These are phyloP conservation scores for Agrotis puta DNA, from an alignment of 2,888 invertebrate genomes.

Conservation along the genomic window DNA sequence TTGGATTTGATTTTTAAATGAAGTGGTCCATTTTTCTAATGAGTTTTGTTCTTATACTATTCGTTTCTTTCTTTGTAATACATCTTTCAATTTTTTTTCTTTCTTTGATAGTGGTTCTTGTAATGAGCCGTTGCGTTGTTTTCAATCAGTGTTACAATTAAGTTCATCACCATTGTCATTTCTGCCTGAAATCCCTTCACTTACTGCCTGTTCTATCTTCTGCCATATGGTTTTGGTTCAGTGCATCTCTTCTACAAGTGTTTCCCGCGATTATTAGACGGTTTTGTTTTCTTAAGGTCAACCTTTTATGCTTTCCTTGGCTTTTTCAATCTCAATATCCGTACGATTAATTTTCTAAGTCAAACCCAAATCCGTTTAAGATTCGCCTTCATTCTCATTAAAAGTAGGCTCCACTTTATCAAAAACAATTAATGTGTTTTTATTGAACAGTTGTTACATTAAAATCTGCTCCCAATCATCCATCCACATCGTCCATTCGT, in stretches of 20 bases:
- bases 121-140: background rate
- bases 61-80: background rate
- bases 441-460: background rate
- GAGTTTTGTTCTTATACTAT: background rate
- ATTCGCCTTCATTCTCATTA: background rate
- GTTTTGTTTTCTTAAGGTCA: too few relatives aligned
- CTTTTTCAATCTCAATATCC: too few relatives aligned
- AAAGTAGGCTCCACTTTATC: background rate
- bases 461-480: conserved; percentile 2
- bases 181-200: too few relatives aligned
- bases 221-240: too few relatives aligned
- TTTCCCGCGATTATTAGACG: too few relatives aligned
- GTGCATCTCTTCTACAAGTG: too few relatives aligned
- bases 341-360: too few relatives aligned
- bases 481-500: conserved; percentile 23
- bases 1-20: background rate
- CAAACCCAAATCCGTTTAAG: background rate
- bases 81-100: too few relatives aligned
- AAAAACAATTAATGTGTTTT: background rate
- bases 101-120: too few relatives aligned
- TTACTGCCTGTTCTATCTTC: too few relatives aligned
- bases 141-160: background rate
- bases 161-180: too few relatives aligned
- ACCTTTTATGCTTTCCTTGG: too few relatives aligned
- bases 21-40: background rate